Evolutionary conservation across 2,797 vertebrate genomes (phyloP).

Genomic region (Argya squamiceps): DNA sequence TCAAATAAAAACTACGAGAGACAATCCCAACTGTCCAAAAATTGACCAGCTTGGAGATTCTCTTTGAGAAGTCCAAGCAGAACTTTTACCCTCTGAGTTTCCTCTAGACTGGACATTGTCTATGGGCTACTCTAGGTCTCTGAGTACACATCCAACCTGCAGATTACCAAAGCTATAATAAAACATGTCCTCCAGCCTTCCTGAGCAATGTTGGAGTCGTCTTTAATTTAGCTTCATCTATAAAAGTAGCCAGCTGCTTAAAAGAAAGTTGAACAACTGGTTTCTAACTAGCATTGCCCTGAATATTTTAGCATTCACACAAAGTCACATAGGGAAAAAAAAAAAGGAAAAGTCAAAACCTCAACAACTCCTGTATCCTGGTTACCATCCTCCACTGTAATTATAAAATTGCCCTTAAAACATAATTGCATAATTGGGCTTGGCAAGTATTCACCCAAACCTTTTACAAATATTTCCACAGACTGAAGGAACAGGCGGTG

Average conservation of each 20-base stretch:
- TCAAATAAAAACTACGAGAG: not conserved
- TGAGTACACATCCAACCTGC: not conserved
- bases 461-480: constrained; percentile 42
- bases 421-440: constrained; percentile 56
- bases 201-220: not conserved
- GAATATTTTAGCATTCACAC: not conserved
- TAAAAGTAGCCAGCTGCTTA: not conserved
- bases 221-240: not conserved
- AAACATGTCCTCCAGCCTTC: not conserved
- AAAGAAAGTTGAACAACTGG: constrained; percentile 31
- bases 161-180: not conserved
- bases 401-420: constrained; percentile 69
- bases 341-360: constrained; percentile 30
- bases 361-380: constrained; percentile 37
- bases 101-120: not conserved
- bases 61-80: not conserved
- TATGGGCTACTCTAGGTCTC: not conserved
- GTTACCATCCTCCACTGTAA: constrained; percentile 58
- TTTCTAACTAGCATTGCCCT: not conserved
- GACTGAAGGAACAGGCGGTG: constrained; percentile 14
- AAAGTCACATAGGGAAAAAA: not conserved
- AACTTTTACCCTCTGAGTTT: not conserved
- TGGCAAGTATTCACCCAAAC: constrained; percentile 44
- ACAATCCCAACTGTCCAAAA: not conserved
- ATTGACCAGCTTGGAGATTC: not conserved